phyloP scores from a whole-genome alignment of 1,140 invertebrate genomes.

The Euglossa dilemma region DNA sequence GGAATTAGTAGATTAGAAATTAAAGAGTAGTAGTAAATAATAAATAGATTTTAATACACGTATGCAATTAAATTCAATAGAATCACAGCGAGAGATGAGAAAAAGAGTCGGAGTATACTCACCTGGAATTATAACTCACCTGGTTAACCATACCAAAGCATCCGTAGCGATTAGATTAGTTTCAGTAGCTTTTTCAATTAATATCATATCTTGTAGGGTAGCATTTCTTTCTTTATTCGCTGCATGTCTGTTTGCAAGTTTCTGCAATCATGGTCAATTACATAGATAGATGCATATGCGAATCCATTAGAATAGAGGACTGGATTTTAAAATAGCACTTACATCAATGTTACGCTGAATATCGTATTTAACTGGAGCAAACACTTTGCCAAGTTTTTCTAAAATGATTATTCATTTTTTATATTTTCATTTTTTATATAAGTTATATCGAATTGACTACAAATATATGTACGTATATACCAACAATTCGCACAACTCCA shows the following conservation, averaged over 20 bases:
- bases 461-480: conserved; percentile 71
- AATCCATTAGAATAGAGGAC: conserved; percentile 6
- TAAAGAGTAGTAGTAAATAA: not conserved
- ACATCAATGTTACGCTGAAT: conserved; percentile 89
- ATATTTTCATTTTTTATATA: not conserved
- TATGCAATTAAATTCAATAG: not conserved
- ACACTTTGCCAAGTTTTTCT: conserved; percentile 89
- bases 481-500: conserved; percentile 85
- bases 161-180: conserved; percentile 82
- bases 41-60: not conserved
- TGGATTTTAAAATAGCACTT: conserved; percentile 71
- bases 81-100: not conserved
- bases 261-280: conserved; percentile 79
- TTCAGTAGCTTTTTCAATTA: conserved; percentile 82
- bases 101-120: not conserved
- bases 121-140: too few species aligned
- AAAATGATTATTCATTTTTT: conserved; percentile 70
- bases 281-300: conserved; percentile 12
- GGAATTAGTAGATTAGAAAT: conserved; percentile 48
- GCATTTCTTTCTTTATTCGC: conserved; percentile 82
- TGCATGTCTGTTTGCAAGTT: conserved; percentile 85
- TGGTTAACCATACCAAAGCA: conserved; percentile 87
- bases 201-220: conserved; percentile 87
- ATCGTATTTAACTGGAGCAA: conserved; percentile 88
- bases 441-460: not conserved